Percentiles rank a stretch among this genome's conserved stretches.
These are phyloP conservation scores for Leucoma salicis DNA, from an alignment of 2,888 invertebrate genomes.

Conservation along the genomic window DNA sequence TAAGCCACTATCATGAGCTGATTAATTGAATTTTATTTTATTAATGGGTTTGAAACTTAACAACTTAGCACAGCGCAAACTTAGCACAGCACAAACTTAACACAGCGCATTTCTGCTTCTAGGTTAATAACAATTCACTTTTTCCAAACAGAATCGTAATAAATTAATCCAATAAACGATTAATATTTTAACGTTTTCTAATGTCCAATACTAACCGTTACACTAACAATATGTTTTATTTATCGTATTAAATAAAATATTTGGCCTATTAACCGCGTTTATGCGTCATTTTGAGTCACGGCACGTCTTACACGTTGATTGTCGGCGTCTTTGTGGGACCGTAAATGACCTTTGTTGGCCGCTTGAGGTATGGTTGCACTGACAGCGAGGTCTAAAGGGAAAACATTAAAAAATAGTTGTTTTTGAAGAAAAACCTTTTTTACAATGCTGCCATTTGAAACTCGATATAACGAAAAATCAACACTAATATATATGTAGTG, in stretches of 20 bases:
- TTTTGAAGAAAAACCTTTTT: no score
- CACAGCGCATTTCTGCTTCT: no score
- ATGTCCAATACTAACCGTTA: conserved; percentile 8
- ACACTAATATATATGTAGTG: no score
- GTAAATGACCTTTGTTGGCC: conserved; percentile 34
- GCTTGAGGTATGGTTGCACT: conserved; percentile 17
- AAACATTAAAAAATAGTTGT: no score
- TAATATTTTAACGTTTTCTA: neutral
- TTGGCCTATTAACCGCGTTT: conserved; percentile 43
- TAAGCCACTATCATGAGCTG: no score
- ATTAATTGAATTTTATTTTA: no score
- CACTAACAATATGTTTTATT: conserved; percentile 22
- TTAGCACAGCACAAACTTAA: no score
- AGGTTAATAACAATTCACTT: neutral
- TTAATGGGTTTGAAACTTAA: no score
- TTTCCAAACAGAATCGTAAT: neutral
- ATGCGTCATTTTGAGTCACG: conserved; percentile 45
- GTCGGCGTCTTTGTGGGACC: conserved; percentile 57
- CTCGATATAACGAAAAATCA: neutral
- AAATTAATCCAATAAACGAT: neutral
- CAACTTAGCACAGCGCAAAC: no score
- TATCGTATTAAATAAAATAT: conserved; percentile 37
- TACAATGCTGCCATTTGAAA: neutral
- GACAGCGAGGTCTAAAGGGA: conserved; percentile 18
- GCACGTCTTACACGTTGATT: conserved; percentile 50